Evolutionary conservation across 1,140 invertebrate species (phyloP).

Genomic region (Tetramorium alpestre): DNA sequence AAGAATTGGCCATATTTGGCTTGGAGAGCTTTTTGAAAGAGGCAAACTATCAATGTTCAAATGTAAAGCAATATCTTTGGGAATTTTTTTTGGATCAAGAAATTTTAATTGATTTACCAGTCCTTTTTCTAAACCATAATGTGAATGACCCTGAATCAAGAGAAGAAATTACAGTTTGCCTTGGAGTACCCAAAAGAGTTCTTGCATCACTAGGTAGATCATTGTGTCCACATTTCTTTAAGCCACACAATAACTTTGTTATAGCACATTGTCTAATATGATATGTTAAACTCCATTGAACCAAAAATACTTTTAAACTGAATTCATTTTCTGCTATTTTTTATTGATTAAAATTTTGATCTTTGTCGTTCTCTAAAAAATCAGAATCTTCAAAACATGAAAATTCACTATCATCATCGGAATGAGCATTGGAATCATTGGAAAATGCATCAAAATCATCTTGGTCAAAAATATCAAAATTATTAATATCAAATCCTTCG

Average conservation of each 20-base stretch:
- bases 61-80: conserved; percentile 1
- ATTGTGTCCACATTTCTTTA: neutral
- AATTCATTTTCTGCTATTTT: neutral
- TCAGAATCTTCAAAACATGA: too few relatives aligned
- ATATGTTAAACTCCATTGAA: neutral
- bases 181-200: neutral
- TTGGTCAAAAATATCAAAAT: too few relatives aligned
- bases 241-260: neutral
- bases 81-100: neutral
- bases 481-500: too few relatives aligned
- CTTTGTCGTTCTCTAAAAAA: too few relatives aligned
- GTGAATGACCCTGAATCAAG: neutral
- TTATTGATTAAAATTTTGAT: too few relatives aligned
- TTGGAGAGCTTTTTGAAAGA: neutral
- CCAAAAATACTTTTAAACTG: neutral
- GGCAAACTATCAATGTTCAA: neutral
- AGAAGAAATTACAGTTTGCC: neutral
- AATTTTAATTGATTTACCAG: neutral
- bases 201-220: conserved; percentile 2
- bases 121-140: conserved; percentile 6
- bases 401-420: too few relatives aligned
- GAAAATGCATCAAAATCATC: too few relatives aligned
- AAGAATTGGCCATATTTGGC: neutral
- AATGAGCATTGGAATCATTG: too few relatives aligned
- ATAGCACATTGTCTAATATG: neutral